Evolutionary conservation across 2,797 vertebrate genomes (phyloP).

Genomic region (Zenarchopterus dispar): DNA sequence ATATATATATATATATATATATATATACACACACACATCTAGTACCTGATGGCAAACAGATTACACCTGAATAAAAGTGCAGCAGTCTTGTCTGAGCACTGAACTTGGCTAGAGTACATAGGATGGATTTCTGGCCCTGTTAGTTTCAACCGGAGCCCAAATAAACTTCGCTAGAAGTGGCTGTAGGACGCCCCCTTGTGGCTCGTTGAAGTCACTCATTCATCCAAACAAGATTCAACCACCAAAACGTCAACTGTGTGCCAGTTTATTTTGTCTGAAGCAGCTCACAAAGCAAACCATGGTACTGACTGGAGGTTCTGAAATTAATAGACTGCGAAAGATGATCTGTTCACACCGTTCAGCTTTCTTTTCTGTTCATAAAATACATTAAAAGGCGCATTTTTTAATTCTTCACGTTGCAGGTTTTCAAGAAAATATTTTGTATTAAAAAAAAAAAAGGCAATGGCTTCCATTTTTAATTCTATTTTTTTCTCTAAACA

Average conservation of each 20-base stretch:
- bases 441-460: conserved; percentile 5
- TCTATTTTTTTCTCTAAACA: not conserved
- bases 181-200: conserved; percentile 62
- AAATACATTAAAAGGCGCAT: conserved; percentile 38
- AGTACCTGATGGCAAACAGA: not conserved
- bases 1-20: too few relatives aligned
- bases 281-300: conserved; percentile 33
- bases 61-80: not conserved
- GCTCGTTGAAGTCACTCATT: not conserved
- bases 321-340: conserved; percentile 1
- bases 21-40: too few relatives aligned
- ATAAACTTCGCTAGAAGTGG: not conserved
- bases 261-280: conserved; percentile 60
- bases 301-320: conserved; percentile 10
- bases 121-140: not conserved
- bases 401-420: conserved; percentile 8
- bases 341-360: conserved; percentile 51
- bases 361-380: conserved; percentile 14
- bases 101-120: not conserved
- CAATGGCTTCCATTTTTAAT: conserved; percentile 13
- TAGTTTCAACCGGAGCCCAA: not conserved
- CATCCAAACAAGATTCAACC: not conserved
- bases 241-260: not conserved
- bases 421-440: conserved; percentile 29
- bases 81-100: not conserved